Percentiles rank a stretch among this genome's conserved stretches.
These are phyloP conservation scores for Talpa occidentalis DNA, from an alignment of 2,113 vertebrate species.

Conservation along the genomic window DNA sequence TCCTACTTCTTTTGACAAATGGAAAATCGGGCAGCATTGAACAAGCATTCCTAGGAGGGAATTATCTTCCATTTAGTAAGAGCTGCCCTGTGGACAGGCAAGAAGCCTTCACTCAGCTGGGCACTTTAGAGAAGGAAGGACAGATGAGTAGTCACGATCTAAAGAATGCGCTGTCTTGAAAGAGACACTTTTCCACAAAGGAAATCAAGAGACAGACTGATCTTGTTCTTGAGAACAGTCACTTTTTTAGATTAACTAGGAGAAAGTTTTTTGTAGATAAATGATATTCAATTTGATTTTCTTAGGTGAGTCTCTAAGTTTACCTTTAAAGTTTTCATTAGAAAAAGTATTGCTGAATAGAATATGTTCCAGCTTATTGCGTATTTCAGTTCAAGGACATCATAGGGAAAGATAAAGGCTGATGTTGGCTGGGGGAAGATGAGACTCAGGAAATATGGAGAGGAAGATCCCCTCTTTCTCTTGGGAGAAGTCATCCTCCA, in stretches of 20 bases:
- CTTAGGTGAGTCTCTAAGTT: neutral
- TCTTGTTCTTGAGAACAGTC: neutral
- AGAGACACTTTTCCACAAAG: neutral
- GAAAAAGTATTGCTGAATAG: neutral
- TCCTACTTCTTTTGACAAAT: neutral
- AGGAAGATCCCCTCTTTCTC: neutral
- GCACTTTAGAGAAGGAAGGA: neutral
- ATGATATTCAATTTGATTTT: neutral
- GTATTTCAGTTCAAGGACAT: neutral
- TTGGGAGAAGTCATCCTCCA: neutral
- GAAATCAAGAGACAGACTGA: neutral
- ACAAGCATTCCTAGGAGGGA: neutral
- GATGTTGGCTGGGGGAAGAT: neutral
- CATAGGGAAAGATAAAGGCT: neutral
- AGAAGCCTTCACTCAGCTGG: neutral
- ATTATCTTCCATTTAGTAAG: neutral
- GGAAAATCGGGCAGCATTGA: neutral
- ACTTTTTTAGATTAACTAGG: neutral
- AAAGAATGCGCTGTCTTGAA: neutral
- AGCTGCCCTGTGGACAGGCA: neutral
- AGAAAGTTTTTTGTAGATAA: neutral
- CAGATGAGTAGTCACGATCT: neutral
- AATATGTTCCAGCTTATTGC: neutral
- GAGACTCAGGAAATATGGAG: neutral
- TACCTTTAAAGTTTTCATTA: neutral